Evolutionary conservation across 1,140 invertebrate genomes (phyloP), one percentile per base, ranked within the genome.

Genomic region (Sycophila sp.): DNA sequence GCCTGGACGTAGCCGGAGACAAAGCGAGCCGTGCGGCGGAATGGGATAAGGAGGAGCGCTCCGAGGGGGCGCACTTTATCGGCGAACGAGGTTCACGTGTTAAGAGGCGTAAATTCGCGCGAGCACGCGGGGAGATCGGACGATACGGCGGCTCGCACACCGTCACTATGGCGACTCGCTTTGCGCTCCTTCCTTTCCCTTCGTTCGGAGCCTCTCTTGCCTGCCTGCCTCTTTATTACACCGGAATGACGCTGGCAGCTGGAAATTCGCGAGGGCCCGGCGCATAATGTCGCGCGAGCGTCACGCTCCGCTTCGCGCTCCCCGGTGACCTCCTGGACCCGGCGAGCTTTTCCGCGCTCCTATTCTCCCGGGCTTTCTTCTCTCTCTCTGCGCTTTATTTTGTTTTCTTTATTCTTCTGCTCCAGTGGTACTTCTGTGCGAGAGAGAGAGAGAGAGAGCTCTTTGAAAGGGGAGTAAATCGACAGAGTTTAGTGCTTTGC

Each of bases 131-230:
- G 22, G 34, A 49, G 17, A 34, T 62, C 42, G 55, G n/a, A n/a
- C 51, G 63, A 66, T 66, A 66, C n/a, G 45, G 17, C 34, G 13
- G 15, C n/a, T n/a, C 15, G 42, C 22, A 53, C 6, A n/a, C n/a
- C 53, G 55, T 47, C 65, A 58, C 65, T 67, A 67, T 67, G 36
- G 32, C 56, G 24, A 67, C 26, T 13, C 26, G 10, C 38, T 40
- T 62, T 32, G 38, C 24, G n/a, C 8, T 4, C 24, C 13, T 13
- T 26, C 13, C 19, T 30, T 24, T 28, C 6, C n/a, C 30, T 17
- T 30, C 53, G 13, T 17, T 17, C 15, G n/a, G n/a, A n/a, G n/a
- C 15, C 6, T n/a, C 11, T 17, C 28, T 56, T 24, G 42, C 8
- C 8, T 22, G 4, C 42, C 19, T 47, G 8, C 17, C 32, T 58